Conservation (phyloP, 2,113 vertebrate genomes). For the Globicephala melas region DNA sequence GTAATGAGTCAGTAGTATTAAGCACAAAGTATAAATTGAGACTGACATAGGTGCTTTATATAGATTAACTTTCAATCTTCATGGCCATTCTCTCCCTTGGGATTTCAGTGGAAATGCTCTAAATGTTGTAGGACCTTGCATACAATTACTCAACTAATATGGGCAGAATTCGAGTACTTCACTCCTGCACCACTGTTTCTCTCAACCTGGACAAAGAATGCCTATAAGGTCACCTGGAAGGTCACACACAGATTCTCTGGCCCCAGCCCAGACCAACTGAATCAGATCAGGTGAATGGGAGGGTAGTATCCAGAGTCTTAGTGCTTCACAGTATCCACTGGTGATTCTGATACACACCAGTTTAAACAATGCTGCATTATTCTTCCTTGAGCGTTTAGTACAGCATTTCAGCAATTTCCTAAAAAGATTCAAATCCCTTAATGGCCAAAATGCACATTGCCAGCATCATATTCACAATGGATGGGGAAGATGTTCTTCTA, state of each 20-base stretch:
- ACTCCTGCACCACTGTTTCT: background rate
- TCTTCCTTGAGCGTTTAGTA: background rate
- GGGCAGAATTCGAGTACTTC: background rate
- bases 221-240: background rate
- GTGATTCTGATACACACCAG: background rate
- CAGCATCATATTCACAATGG: background rate
- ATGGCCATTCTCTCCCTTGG: background rate
- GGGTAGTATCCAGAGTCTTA: background rate
- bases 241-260: background rate
- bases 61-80: background rate
- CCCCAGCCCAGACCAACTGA: background rate
- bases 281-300: background rate
- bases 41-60: background rate
- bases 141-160: background rate
- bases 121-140: background rate
- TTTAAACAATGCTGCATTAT: background rate
- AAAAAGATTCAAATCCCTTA: background rate
- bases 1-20: background rate
- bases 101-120: background rate
- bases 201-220: background rate
- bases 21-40: background rate
- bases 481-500: background rate
- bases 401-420: background rate
- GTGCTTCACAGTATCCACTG: background rate
- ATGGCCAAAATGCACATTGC: background rate